Percentiles rank a stretch among this genome's conserved stretches.
Evolutionary conservation across 2,113 vertebrate species (phyloP).

Genomic region (Alouatta palliata): DNA sequence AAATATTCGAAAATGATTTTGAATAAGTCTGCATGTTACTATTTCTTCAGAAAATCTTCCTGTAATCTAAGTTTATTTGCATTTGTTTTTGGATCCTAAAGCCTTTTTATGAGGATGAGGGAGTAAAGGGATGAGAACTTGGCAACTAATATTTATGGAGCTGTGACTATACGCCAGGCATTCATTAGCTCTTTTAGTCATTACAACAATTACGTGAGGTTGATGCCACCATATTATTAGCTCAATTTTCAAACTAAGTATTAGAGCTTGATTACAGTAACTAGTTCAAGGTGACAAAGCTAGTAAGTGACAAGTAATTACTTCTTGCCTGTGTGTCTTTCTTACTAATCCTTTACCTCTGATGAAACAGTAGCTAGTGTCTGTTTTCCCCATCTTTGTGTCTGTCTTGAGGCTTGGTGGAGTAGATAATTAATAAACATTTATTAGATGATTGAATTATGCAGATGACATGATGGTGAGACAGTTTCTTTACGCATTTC

Average conservation of each 20-base stretch:
- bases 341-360: not conserved
- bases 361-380: not conserved
- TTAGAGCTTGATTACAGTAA: not conserved
- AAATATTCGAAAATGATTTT: not conserved
- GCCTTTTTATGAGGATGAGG: not conserved
- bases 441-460: not conserved
- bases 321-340: not conserved
- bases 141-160: conserved; percentile 14
- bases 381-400: not conserved
- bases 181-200: conserved; percentile 13
- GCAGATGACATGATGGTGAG: not conserved
- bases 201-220: not conserved
- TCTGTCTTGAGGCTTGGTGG: fast-evolving
- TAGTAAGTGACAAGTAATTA: not conserved
- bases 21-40: not conserved
- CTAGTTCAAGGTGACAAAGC: not conserved
- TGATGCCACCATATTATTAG: not conserved
- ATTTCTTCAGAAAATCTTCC: not conserved
- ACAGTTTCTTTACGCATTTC: not conserved
- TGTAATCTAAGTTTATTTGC: not conserved
- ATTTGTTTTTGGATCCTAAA: not conserved
- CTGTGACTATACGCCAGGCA: not conserved
- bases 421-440: not conserved
- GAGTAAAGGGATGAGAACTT: not conserved
- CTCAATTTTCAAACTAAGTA: not conserved